Conservation (phyloP, 2,113 vertebrate species). For the Urocitellus parryii region DNA sequence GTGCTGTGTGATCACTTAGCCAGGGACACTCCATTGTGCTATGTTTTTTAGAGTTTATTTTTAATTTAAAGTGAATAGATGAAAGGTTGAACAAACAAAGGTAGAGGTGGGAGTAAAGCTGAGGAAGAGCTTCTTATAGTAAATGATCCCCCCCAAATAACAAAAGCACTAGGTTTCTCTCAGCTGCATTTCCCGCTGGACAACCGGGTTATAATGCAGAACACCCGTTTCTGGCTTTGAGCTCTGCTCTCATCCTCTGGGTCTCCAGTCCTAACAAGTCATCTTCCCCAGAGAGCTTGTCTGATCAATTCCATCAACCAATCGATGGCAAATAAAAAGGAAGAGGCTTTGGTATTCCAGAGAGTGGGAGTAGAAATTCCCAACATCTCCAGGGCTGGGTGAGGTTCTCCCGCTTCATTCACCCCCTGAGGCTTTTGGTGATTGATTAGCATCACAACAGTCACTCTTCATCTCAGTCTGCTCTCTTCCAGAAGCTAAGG, state of each 20-base stretch:
- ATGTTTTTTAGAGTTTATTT: slow-evolving; percentile 64
- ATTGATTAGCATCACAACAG: background rate
- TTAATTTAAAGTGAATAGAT: slow-evolving; percentile 74
- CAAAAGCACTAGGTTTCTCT: background rate
- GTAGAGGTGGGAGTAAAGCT: background rate
- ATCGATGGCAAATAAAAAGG: background rate
- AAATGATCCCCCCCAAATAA: background rate
- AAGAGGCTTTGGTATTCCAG: background rate
- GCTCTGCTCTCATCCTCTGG: background rate
- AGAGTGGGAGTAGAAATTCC: background rate
- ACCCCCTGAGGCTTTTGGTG: background rate
- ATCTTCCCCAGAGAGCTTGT: background rate
- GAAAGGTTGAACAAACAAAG: slow-evolving; percentile 70
- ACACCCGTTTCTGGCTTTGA: background rate
- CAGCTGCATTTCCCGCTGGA: background rate
- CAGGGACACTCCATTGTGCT: slow-evolving; percentile 65
- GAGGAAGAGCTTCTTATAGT: slow-evolving; percentile 26
- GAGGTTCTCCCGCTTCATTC: background rate
- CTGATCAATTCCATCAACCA: background rate
- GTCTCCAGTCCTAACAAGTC: background rate
- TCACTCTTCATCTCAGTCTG: background rate
- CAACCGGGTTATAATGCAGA: slow-evolving; percentile 22
- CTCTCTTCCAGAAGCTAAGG: background rate
- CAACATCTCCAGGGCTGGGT: background rate
- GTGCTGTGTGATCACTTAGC: slow-evolving; percentile 62